Conservation (phyloP, 2,888 invertebrate species). For the Nemurella pictetii region DNA sequence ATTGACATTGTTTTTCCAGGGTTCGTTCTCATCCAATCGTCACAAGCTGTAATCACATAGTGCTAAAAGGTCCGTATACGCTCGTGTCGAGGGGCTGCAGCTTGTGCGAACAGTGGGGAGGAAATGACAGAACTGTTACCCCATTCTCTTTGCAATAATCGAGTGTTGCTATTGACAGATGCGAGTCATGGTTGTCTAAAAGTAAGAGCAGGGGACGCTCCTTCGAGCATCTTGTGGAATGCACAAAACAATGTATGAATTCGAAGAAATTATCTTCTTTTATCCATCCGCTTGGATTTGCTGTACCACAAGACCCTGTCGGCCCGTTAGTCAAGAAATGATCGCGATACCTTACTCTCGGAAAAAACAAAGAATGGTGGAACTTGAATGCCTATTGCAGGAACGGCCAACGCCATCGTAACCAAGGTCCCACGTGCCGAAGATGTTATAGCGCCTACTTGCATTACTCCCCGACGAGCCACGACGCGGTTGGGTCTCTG, state of each 20-base stretch:
- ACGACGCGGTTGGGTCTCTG: slow-evolving; percentile 49
- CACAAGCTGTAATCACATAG: slow-evolving; percentile 43
- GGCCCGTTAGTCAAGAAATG: slow-evolving; percentile 49
- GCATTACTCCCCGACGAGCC: slow-evolving; percentile 49
- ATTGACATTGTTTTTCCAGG: slow-evolving; percentile 42
- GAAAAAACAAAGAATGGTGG: slow-evolving; percentile 51
- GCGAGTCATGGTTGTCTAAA: slow-evolving; percentile 46
- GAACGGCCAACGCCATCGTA: slow-evolving; percentile 43
- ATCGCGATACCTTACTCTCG: slow-evolving; percentile 43
- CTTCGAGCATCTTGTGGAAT: slow-evolving; percentile 39
- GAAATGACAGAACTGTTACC: slow-evolving; percentile 50
- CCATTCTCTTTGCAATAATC: slow-evolving; percentile 49
- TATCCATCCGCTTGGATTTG: slow-evolving; percentile 46
- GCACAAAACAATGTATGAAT: slow-evolving; percentile 45
- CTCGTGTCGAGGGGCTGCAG: slow-evolving; percentile 52
- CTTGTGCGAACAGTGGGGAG: slow-evolving; percentile 51
- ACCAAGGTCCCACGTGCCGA: slow-evolving; percentile 47
- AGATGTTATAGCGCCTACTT: slow-evolving; percentile 50
- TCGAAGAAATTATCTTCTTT: slow-evolving; percentile 43
- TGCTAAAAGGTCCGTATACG: slow-evolving; percentile 50
- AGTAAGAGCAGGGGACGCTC: slow-evolving; percentile 43
- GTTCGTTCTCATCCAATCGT: slow-evolving; percentile 39
- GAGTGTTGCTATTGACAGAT: slow-evolving; percentile 43
- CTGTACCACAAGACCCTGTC: slow-evolving; percentile 47
- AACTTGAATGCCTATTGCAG: slow-evolving; percentile 48